Base-by-base conservation (phyloP, 2,113 vertebrate genomes). In the Salvator merianae region DNA sequence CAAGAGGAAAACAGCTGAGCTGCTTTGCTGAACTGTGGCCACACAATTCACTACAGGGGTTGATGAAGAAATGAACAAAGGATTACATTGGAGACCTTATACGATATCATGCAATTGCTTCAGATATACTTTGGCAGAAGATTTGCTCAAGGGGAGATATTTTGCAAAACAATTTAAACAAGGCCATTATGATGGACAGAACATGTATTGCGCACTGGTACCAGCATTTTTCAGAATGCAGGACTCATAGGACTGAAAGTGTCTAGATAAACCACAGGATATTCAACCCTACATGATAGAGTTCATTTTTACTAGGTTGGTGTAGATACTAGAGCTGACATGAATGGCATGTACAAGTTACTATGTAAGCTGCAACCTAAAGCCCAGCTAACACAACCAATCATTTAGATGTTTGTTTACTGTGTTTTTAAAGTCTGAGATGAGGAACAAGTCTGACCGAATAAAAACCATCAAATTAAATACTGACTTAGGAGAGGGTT, bases 111-210 rank as follows among this genome's bases (percentile, higher is more conserved):
- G 66, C 50, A 79, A 77, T 76, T 80, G 70, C 72, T 71, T n/a
- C 55, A 86, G 79, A 63, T 70, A 82, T 47, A 36, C 55, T n/a
- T 70, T 32, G 85, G 79, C 79, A 82, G 65, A 16, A 63, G 66
- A 76, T 71, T 86, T 47, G 53, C 79, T 77, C 73, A 30, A 63
- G 79, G 73, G 74, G 50, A 47, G 66, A 77, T 78, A 65, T 50
- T 82, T 77, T 86, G 85, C 66, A 72, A 82, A 72, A 36, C 55
- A 62, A n/a, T 86, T 82, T 82, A 77, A 86, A 77, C 65, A n/a
- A 47, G 82, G 53, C 63, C 66, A 70, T 70, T 70, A 72, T 82
- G 80, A 78, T 78, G 18, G 53, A 77, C 74, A 82, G 38, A 47
- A 16, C 36, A 16, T 40, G 59, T 47, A 47, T 20, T 43, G 18